phyloP scores from a whole-genome alignment of 2,797 vertebrate species.

The Gobionotothen gibberifrons region DNA sequence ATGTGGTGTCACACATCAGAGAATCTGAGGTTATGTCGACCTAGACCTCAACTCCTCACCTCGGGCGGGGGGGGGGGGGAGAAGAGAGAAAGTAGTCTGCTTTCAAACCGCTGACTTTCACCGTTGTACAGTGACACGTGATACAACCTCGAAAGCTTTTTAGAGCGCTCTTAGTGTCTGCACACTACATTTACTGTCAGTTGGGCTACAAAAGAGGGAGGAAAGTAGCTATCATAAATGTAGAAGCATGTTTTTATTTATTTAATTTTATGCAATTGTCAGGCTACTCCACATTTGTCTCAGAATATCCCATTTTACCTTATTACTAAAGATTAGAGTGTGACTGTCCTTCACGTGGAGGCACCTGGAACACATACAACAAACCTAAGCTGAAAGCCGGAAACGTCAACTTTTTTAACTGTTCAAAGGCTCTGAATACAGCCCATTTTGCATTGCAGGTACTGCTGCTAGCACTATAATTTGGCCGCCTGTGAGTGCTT shows the following conservation, averaged over 20 bases:
- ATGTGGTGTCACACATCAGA: slow-evolving; percentile 44
- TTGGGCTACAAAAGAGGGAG: slow-evolving; percentile 21
- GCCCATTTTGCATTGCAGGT: slow-evolving; percentile 47
- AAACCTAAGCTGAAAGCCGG: slow-evolving; percentile 36
- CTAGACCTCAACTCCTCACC: slow-evolving; percentile 55
- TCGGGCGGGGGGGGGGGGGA: slow-evolving; percentile 26
- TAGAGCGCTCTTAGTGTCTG: slow-evolving; percentile 42
- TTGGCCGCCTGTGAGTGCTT: slow-evolving; percentile 45
- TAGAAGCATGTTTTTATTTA: neutral
- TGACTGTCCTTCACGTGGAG: slow-evolving; percentile 26
- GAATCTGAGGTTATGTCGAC: slow-evolving; percentile 30
- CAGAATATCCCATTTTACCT: slow-evolving; percentile 26
- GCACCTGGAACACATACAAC: slow-evolving; percentile 23
- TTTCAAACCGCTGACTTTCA: slow-evolving; percentile 63
- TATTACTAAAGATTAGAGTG: slow-evolving; percentile 16
- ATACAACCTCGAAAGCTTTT: slow-evolving; percentile 67
- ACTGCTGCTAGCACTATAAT: slow-evolving; percentile 34
- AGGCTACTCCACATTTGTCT: slow-evolving; percentile 27
- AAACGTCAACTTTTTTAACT: slow-evolving; percentile 47
- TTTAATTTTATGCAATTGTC: slow-evolving; percentile 23
- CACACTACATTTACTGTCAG: slow-evolving; percentile 45
- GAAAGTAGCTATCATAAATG: slow-evolving; percentile 39
- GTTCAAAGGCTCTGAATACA: slow-evolving; percentile 60
- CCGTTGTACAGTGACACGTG: slow-evolving; percentile 53
- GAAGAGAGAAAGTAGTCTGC: slow-evolving; percentile 30